phyloP scores from a whole-genome alignment of 2,888 invertebrate genomes.

The Scrobipalpa atriplicella region DNA sequence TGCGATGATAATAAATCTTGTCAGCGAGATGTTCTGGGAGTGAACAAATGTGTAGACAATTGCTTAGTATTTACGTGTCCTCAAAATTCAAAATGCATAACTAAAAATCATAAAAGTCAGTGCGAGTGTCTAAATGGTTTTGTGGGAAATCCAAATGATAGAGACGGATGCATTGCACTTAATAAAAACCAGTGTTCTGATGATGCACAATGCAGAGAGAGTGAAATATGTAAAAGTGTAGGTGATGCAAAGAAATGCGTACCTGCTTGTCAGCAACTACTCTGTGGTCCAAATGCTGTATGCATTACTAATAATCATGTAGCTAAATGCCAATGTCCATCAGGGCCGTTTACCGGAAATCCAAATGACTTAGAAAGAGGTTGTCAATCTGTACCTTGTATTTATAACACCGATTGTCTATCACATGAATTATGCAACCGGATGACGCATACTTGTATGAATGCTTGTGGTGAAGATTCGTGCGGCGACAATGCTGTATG shows the following conservation, averaged over 20 bases:
- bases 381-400: slow-evolving; percentile 91
- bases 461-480: slow-evolving; percentile 90
- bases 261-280: slow-evolving; percentile 89
- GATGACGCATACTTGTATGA: slow-evolving; percentile 90
- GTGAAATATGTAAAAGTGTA: slow-evolving; percentile 88
- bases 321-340: slow-evolving; percentile 94
- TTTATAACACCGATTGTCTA: slow-evolving; percentile 93
- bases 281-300: slow-evolving; percentile 93
- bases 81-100: slow-evolving; percentile 90
- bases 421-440: slow-evolving; percentile 91
- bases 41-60: slow-evolving; percentile 90
- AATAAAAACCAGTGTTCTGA: slow-evolving; percentile 89
- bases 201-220: slow-evolving; percentile 92
- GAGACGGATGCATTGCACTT: slow-evolving; percentile 91
- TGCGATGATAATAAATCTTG: slow-evolving; percentile 89
- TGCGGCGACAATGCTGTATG: slow-evolving; percentile 95
- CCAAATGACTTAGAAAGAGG: slow-evolving; percentile 89
- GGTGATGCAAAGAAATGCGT: slow-evolving; percentile 86
- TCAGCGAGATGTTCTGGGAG: slow-evolving; percentile 92
- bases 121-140: slow-evolving; percentile 94
- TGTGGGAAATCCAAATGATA: slow-evolving; percentile 94
- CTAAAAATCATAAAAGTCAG: slow-evolving; percentile 87
- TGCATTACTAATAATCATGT: slow-evolving; percentile 95
- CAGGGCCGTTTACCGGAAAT: slow-evolving; percentile 93
- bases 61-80: slow-evolving; percentile 93